These are phyloP conservation scores for Atherinomorus stipes DNA, from an alignment of 2,113 vertebrate genomes.

Conservation along the genomic window DNA sequence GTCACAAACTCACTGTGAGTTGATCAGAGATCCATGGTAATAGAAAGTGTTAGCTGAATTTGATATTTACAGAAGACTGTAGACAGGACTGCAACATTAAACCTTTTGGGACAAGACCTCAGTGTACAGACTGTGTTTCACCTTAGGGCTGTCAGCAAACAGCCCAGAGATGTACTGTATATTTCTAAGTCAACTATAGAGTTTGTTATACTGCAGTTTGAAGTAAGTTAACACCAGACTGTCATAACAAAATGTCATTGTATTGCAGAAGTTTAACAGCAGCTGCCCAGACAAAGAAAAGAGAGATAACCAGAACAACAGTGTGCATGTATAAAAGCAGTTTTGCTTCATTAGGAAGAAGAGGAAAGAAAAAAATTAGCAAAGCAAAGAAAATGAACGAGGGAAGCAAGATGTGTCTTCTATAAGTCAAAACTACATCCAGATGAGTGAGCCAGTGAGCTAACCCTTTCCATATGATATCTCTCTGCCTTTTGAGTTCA, in stretches of 20 bases:
- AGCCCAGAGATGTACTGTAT: neutral
- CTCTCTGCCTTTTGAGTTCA: slow-evolving; percentile 45
- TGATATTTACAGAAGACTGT: neutral
- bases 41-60: too few relatives aligned
- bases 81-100: neutral
- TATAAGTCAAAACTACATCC: slow-evolving; percentile 65
- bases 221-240: neutral
- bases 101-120: neutral
- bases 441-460: slow-evolving; percentile 56
- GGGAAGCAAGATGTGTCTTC: slow-evolving; percentile 61
- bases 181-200: neutral
- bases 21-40: too few relatives aligned
- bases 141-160: neutral
- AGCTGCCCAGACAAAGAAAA: neutral
- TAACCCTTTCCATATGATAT: slow-evolving; percentile 68
- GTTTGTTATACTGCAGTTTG: neutral
- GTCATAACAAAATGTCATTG: neutral
- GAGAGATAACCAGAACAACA: neutral
- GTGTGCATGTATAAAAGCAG: slow-evolving; percentile 37
- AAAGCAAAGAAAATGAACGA: slow-evolving; percentile 43
- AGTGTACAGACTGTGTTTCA: neutral
- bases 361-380: slow-evolving; percentile 43
- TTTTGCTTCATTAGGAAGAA: slow-evolving; percentile 54
- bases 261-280: neutral
- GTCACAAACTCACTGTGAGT: too few relatives aligned